Base-by-base conservation (phyloP, 2,797 vertebrate species). In the Halcyon smyrnensis region DNA sequence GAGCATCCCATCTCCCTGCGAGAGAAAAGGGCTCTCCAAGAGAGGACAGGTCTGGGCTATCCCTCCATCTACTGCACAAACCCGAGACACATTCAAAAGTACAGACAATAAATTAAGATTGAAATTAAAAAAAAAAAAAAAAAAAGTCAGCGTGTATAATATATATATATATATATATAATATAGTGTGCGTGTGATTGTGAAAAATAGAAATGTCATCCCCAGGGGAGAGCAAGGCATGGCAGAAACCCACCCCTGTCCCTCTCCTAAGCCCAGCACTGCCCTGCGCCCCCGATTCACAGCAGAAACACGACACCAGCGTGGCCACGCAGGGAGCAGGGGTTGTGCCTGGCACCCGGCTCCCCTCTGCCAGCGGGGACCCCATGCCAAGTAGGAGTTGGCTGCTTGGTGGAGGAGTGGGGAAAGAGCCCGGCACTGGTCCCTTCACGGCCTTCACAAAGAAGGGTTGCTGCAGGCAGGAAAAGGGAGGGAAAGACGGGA, bases 71-170 rank as follows among this genome's bases (percentile, higher is more conserved):
- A 97, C 93, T 95, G 93, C 95, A 97, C 93, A 93, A 97, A 68
- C 93, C 96, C 81, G 1, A 79, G 94, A 95, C 93, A 97, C 88
- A 96, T 97, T 97, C 93, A 92, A 80, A 94, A 95, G 78, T 90
- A 87, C 32, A 84, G 86, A 92, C 13, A 97, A 97, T 97, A 97
- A 97, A 97, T 97, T 96, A 97, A 95, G 93, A 93, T 82, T 78
- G 62, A 43, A 71, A 73, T 54, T 12, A 24, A 34, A 39, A 91
- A 90, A 88, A 89, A 37, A 39, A 89, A 37, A 39, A 36, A 36
- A 36, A 89, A 37, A 39, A 86, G n/a, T 91, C 71, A 85, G 80
- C 1, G 0, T 95, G 85, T 90, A 91, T 91, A 54, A 75, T 78
- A 92, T 30, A 94, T 46, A 73, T 69, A 75, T 78, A 92, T 30